phyloP scores from a whole-genome alignment of 2,797 vertebrate species.

The Pteropus rufus region DNA sequence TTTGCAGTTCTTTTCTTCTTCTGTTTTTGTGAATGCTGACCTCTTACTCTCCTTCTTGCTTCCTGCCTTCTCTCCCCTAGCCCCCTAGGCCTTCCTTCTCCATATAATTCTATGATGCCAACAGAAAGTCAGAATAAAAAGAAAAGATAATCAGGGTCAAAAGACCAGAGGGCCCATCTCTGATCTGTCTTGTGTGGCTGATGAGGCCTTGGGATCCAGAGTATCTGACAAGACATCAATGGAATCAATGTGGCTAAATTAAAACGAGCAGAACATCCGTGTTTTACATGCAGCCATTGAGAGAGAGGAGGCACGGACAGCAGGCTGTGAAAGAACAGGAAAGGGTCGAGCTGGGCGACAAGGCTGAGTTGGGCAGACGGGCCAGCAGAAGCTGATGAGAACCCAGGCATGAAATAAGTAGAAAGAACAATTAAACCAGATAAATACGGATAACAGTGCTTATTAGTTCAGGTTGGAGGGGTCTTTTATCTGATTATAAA shows the following conservation, averaged over 20 bases:
- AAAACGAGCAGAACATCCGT: conserved; percentile 1
- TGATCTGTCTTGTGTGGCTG: background rate
- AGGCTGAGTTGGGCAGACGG: background rate
- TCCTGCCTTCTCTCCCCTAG: background rate
- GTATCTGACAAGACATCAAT: conserved; percentile 50
- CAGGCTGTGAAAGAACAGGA: background rate
- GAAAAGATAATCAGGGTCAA: conserved; percentile 62
- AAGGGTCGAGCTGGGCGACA: background rate
- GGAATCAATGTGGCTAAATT: conserved; percentile 52
- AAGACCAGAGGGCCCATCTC: conserved; percentile 49
- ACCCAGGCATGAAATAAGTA: background rate
- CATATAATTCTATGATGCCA: background rate
- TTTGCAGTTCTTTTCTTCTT: conserved; percentile 41
- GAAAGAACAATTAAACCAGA: background rate
- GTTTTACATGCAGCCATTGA: background rate
- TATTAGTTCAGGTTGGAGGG: background rate
- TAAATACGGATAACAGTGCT: background rate
- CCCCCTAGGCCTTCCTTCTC: background rate
- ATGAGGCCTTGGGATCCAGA: background rate
- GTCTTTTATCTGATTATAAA: background rate
- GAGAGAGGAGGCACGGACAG: background rate
- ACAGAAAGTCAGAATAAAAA: conserved; percentile 42
- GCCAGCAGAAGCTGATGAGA: background rate
- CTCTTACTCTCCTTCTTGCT: background rate
- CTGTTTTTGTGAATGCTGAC: background rate